Evolutionary conservation across 2,113 vertebrate species (phyloP).

Genomic region (Leptobrachium leishanense): DNA sequence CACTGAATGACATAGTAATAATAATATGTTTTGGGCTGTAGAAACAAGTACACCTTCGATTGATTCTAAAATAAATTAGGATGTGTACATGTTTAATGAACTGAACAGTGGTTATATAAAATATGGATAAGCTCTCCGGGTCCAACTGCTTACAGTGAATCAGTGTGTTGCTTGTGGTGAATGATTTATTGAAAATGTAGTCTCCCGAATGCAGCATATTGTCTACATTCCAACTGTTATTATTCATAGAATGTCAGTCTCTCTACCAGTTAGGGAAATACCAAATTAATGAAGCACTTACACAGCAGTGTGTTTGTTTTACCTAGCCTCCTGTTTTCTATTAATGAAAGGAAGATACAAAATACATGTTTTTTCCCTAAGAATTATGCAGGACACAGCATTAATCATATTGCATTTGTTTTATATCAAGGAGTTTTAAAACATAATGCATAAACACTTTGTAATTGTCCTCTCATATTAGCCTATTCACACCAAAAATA

Average conservation of each 20-base stretch:
- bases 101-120: constrained; percentile 33
- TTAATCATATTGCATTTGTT: too few relatives aligned
- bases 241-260: constrained; percentile 29
- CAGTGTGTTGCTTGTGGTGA: constrained; percentile 19
- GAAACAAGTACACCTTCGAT: constrained; percentile 34
- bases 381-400: too few relatives aligned
- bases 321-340: constrained; percentile 16
- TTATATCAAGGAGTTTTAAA: too few relatives aligned
- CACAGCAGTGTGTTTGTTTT: constrained; percentile 13
- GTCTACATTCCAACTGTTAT: constrained; percentile 25
- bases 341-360: background rate
- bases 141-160: constrained; percentile 7
- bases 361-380: too few relatives aligned
- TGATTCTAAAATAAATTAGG: constrained; percentile 41
- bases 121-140: constrained; percentile 29
- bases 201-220: constrained; percentile 21
- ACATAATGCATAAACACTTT: too few relatives aligned
- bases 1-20: background rate
- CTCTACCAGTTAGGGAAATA: constrained; percentile 14
- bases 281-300: constrained; percentile 33
- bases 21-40: constrained; percentile 11
- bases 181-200: constrained; percentile 27
- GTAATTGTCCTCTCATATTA: too few relatives aligned
- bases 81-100: constrained; percentile 43
- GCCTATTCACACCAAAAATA: too few relatives aligned